These are phyloP conservation scores for Hyphantria cunea DNA, from an alignment of 1,140 invertebrate genomes.

Conservation along the genomic window DNA sequence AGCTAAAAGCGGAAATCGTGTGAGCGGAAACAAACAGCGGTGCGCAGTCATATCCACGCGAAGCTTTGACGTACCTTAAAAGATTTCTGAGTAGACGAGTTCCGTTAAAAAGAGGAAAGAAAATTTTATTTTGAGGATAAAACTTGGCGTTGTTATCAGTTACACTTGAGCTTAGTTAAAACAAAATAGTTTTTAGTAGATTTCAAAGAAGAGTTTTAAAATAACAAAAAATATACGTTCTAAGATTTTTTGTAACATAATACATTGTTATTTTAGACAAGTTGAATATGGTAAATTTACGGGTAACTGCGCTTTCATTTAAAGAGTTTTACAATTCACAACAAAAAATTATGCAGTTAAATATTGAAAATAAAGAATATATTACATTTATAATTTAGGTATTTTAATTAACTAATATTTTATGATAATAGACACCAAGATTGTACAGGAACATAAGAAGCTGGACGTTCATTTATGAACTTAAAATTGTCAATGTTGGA, in stretches of 20 bases:
- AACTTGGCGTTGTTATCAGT: constrained; percentile 8
- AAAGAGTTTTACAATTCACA: constrained; percentile 11
- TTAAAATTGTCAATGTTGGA: too few relatives aligned
- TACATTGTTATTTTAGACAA: too few relatives aligned
- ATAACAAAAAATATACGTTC: too few relatives aligned
- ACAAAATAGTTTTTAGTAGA: too few relatives aligned
- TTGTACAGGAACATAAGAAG: too few relatives aligned
- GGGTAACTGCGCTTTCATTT: neutral
- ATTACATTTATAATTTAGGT: too few relatives aligned
- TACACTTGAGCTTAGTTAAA: neutral
- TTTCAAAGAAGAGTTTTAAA: neutral
- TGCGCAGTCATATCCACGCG: constrained; percentile 50
- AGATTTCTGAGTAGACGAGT: constrained; percentile 75
- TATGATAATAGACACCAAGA: too few relatives aligned
- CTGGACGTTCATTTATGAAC: too few relatives aligned
- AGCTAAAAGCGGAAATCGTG: constrained; percentile 61
- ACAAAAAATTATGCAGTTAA: constrained; percentile 8
- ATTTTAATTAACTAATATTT: too few relatives aligned
- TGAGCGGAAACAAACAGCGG: constrained; percentile 56
- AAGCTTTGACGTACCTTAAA: constrained; percentile 77
- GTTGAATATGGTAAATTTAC: neutral
- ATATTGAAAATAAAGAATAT: constrained; percentile 5
- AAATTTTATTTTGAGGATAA: constrained; percentile 49
- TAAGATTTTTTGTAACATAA: too few relatives aligned
- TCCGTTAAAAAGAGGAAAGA: constrained; percentile 76